A percentile compares a stretch with the other conserved stretches of the same genome.
Evolutionary conservation across 2,797 vertebrate species (phyloP).

Genomic region (Gorsachius magnificus): DNA sequence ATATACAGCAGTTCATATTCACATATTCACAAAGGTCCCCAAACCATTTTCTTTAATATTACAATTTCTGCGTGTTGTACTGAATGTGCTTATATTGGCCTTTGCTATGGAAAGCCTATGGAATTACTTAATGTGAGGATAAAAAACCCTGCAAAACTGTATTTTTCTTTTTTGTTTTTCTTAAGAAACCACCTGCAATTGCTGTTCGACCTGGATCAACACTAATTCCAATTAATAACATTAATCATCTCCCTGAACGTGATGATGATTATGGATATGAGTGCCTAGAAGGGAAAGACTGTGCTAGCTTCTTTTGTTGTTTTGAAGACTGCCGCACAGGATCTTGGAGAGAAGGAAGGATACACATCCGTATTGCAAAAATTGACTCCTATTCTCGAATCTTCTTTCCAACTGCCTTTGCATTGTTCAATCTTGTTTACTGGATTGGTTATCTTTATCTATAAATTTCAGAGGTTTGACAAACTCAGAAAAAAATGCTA

Average conservation of each 20-base stretch:
- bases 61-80: neutral
- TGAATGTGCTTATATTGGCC: neutral
- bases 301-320: constrained; percentile 94
- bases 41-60: neutral
- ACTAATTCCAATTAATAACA: constrained; percentile 90
- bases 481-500: constrained; percentile 37
- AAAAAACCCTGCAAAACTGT: neutral
- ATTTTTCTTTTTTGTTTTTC: constrained; percentile 38
- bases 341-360: constrained; percentile 91
- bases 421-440: constrained; percentile 95
- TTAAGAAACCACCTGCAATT: constrained; percentile 81
- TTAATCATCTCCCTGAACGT: constrained; percentile 84
- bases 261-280: constrained; percentile 87
- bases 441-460: constrained; percentile 96
- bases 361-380: constrained; percentile 94
- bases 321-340: constrained; percentile 95
- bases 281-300: constrained; percentile 95
- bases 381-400: constrained; percentile 95
- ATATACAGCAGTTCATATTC: neutral
- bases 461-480: constrained; percentile 69
- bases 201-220: constrained; percentile 88
- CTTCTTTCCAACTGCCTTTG: constrained; percentile 96
- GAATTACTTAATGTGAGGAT: neutral
- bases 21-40: neutral
- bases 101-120: neutral